phyloP scores from a whole-genome alignment of 2,797 vertebrate species.

The Chiropotes sagulatus region DNA sequence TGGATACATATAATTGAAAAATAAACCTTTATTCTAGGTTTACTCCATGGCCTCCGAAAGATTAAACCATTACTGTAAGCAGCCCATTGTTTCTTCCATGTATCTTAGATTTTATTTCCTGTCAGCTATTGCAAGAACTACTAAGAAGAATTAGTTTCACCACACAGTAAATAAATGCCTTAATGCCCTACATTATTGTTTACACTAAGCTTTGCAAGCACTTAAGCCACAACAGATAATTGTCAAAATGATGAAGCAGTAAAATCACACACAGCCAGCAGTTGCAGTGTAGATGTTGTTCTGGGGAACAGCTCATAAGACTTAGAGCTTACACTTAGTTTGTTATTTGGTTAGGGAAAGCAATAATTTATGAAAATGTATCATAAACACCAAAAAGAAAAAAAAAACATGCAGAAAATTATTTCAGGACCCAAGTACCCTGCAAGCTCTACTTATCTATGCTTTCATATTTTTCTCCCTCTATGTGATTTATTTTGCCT shows the following conservation, averaged over 20 bases:
- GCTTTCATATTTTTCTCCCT: not conserved
- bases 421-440: not conserved
- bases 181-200: slow-evolving; percentile 59
- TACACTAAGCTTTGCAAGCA: slow-evolving; percentile 68
- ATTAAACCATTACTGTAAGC: slow-evolving; percentile 58
- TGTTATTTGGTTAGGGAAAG: slow-evolving; percentile 16
- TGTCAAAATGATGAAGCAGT: slow-evolving; percentile 68
- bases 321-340: slow-evolving; percentile 55
- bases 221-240: slow-evolving; percentile 71
- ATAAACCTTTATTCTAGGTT: slow-evolving; percentile 59
- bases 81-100: slow-evolving; percentile 28
- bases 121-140: slow-evolving; percentile 50
- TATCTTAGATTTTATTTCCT: slow-evolving; percentile 64
- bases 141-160: slow-evolving; percentile 52
- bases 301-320: slow-evolving; percentile 52
- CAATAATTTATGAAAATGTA: slow-evolving; percentile 68
- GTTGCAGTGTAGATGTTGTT: slow-evolving; percentile 62
- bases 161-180: not conserved
- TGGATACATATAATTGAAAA: slow-evolving; percentile 57
- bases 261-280: slow-evolving; percentile 61
- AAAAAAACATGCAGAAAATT: slow-evolving; percentile 30
- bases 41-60: slow-evolving; percentile 33
- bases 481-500: slow-evolving; percentile 45
- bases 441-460: not conserved
- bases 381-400: slow-evolving; percentile 57